These are phyloP conservation scores for Euspilapteryx auroguttella DNA, from an alignment of 2,888 invertebrate genomes.

Conservation along the genomic window DNA sequence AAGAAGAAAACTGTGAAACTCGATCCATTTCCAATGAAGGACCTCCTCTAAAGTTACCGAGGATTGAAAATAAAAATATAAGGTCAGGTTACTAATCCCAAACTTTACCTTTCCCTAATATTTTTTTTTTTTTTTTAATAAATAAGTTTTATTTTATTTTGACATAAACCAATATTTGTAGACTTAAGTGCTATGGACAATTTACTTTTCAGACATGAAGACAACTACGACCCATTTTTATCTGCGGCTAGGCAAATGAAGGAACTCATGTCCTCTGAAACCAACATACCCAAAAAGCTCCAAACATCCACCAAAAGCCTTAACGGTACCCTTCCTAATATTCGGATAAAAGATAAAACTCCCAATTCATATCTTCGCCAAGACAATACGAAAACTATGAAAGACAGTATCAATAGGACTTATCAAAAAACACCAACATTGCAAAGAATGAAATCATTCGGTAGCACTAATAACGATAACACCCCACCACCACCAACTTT, in stretches of 20 bases:
- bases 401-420: slow-evolving; percentile 52
- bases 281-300: slow-evolving; percentile 47
- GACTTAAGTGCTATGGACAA: too few species aligned
- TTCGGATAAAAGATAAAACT: slow-evolving; percentile 39
- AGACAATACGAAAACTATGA: slow-evolving; percentile 46
- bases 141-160: too few species aligned
- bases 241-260: slow-evolving; percentile 81
- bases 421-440: slow-evolving; percentile 54
- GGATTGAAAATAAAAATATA: slow-evolving; percentile 28
- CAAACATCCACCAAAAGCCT: slow-evolving; percentile 39
- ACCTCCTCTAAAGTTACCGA: slow-evolving; percentile 44
- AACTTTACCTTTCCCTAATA: slow-evolving; percentile 21
- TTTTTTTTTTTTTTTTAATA: too few species aligned
- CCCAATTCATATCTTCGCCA: slow-evolving; percentile 23
- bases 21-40: slow-evolving; percentile 31
- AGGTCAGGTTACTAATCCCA: slow-evolving; percentile 14
- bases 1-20: slow-evolving; percentile 26
- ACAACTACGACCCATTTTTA: slow-evolving; percentile 75
- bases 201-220: slow-evolving; percentile 42
- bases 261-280: slow-evolving; percentile 74
- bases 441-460: slow-evolving; percentile 54
- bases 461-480: slow-evolving; percentile 39
- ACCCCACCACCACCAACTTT: slow-evolving; percentile 20
- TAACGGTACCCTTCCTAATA: slow-evolving; percentile 41
- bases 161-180: too few species aligned